phyloP scores from a whole-genome alignment of 2,888 invertebrate species.

The Megaustenia siamemsis region DNA sequence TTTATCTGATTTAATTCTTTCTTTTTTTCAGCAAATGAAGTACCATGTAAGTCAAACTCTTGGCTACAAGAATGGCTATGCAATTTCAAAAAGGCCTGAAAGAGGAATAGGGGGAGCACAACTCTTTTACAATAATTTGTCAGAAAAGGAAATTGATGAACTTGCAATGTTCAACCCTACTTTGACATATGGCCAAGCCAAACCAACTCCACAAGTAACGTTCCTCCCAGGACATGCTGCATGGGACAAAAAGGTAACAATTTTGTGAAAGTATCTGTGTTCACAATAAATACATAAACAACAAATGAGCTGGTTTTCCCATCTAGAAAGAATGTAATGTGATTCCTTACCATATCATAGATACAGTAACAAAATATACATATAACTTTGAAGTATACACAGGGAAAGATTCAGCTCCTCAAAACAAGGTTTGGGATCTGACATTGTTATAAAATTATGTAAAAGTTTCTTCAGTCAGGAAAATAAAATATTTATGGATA shows the following conservation, averaged over 20 bases:
- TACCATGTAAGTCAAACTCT: constrained; percentile 79
- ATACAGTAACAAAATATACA: too few relatives aligned
- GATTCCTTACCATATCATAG: too few relatives aligned
- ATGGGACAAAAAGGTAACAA: constrained; percentile 80
- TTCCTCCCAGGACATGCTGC: constrained; percentile 80
- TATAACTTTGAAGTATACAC: too few relatives aligned
- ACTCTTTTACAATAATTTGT: constrained; percentile 76
- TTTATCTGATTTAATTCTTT: background rate
- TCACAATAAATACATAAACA: too few relatives aligned
- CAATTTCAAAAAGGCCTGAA: constrained; percentile 74
- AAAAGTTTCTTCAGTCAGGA: too few relatives aligned
- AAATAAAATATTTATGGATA: too few relatives aligned
- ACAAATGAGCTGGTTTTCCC: too few relatives aligned
- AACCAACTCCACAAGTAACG: constrained; percentile 79
- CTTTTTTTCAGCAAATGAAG: constrained; percentile 73
- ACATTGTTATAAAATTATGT: too few relatives aligned
- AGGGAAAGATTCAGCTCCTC: too few relatives aligned
- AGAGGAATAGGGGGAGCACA: constrained; percentile 78
- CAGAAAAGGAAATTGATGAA: constrained; percentile 79
- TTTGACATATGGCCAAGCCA: constrained; percentile 80
- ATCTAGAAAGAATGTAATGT: too few relatives aligned
- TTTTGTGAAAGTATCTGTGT: background rate
- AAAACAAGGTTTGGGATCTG: too few relatives aligned
- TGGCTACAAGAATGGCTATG: constrained; percentile 79
- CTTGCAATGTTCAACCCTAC: constrained; percentile 79